These are phyloP conservation scores for Montipora sp. DNA, from an alignment of 64 coral and sea anemone species.

Conservation along the genomic window DNA sequence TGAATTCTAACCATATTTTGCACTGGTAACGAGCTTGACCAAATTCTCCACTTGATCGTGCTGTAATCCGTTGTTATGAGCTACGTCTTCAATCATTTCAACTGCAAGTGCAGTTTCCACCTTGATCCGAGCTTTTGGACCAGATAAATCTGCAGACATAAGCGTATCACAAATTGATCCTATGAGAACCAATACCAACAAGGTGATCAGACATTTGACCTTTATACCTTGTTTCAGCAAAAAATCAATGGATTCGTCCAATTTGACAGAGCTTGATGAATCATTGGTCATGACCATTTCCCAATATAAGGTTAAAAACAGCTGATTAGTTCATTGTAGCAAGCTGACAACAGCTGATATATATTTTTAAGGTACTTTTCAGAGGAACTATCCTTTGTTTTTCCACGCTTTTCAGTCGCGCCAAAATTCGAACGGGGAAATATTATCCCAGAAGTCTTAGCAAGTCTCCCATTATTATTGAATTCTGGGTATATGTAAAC, in stretches of 20 bases:
- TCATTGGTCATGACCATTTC: slow-evolving; percentile 39
- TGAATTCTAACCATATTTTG: slow-evolving; percentile 71
- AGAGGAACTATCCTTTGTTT: neutral
- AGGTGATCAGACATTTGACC: too few species aligned
- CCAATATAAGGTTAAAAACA: neutral
- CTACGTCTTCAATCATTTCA: slow-evolving; percentile 54
- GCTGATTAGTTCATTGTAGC: neutral
- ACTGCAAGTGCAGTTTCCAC: slow-evolving; percentile 62
- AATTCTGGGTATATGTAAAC: slow-evolving; percentile 23
- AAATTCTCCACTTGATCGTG: slow-evolving; percentile 72
- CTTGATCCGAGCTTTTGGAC: slow-evolving; percentile 37
- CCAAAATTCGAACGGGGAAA: slow-evolving; percentile 67
- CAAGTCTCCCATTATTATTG: neutral
- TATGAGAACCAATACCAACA: too few species aligned
- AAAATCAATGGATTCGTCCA: slow-evolving; percentile 58
- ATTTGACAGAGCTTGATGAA: slow-evolving; percentile 9
- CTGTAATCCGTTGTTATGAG: slow-evolving; percentile 66
- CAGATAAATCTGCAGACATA: neutral
- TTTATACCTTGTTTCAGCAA: slow-evolving; percentile 61
- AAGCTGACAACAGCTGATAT: neutral
- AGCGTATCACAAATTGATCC: too few species aligned
- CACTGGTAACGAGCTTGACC: slow-evolving; percentile 67
- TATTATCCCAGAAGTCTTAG: slow-evolving; percentile 27
- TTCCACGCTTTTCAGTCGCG: slow-evolving; percentile 40
- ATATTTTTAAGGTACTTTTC: neutral